These are phyloP conservation scores for Anguilla pacifica DNA, from an alignment of 2,797 vertebrate genomes.

Conservation along the genomic window DNA sequence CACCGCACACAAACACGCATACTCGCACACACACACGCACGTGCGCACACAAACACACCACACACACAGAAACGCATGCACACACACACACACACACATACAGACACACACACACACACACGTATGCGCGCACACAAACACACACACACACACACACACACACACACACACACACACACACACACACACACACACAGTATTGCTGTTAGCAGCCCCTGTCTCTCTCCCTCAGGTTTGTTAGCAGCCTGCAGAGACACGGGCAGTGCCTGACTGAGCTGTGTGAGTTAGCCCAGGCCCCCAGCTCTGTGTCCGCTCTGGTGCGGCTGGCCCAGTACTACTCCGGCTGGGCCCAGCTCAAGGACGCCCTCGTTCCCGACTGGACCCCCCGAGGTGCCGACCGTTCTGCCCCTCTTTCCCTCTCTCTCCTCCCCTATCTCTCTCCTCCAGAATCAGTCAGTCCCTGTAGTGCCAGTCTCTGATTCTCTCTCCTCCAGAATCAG, in stretches of 20 bases:
- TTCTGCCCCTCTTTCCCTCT: neutral
- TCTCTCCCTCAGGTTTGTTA: conserved; percentile 55
- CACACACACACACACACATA: too few species aligned
- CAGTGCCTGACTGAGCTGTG: conserved; percentile 70
- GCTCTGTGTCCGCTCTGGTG: conserved; percentile 67
- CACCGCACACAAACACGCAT: too few species aligned
- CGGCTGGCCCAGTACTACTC: conserved; percentile 79
- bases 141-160: too few species aligned
- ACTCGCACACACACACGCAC: too few species aligned
- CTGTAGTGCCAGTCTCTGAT: neutral
- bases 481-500: neutral
- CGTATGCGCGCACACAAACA: too few species aligned
- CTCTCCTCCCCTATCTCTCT: neutral
- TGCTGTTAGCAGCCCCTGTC: neutral
- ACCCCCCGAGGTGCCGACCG: conserved; percentile 51
- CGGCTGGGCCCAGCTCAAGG: conserved; percentile 77
- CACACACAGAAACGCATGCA: too few species aligned
- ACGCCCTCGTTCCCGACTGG: conserved; percentile 73
- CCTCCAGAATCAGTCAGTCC: neutral
- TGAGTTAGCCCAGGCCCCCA: conserved; percentile 59
- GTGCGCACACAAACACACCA: too few species aligned
- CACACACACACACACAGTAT: too few species aligned
- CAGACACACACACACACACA: too few species aligned
- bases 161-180: too few species aligned
- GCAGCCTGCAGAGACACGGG: conserved; percentile 61